Evolutionary conservation across 2,888 invertebrate genomes (phyloP).

Genomic region (Acleris emargana): DNA sequence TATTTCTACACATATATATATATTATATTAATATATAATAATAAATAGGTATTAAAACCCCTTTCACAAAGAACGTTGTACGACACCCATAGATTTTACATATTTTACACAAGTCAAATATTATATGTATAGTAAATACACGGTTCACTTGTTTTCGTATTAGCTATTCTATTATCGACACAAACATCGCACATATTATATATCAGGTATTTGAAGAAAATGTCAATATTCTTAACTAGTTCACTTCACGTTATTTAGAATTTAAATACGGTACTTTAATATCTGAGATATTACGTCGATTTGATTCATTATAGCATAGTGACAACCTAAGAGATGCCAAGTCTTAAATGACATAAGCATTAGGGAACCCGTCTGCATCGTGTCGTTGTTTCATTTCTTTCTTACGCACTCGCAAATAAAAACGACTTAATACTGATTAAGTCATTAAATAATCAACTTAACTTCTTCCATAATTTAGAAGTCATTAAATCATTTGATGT

Average conservation of each 20-base stretch:
- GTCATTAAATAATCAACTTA: neutral
- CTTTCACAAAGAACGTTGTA: constrained; percentile 73
- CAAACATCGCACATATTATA: constrained; percentile 60
- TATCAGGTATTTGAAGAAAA: constrained; percentile 58
- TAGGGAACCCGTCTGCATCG: constrained; percentile 19
- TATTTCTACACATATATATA: constrained; percentile 64
- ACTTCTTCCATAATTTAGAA: too few species aligned
- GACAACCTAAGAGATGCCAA: constrained; percentile 23
- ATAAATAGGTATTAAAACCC: constrained; percentile 70
- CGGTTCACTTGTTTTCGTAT: constrained; percentile 60
- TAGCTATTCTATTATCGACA: constrained; percentile 56
- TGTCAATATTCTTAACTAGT: constrained; percentile 53
- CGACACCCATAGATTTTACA: constrained; percentile 66
- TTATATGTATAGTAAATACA: constrained; percentile 53
- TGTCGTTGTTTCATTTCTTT: constrained; percentile 23
- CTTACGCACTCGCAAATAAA: neutral
- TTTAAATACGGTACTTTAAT: constrained; percentile 58
- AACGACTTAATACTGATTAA: neutral
- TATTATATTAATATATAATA: constrained; percentile 50
- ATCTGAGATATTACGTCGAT: constrained; percentile 53
- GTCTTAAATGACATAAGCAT: constrained; percentile 23
- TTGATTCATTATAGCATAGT: constrained; percentile 21
- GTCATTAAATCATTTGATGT: too few species aligned
- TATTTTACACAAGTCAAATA: constrained; percentile 49
- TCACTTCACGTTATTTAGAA: constrained; percentile 71